Evolutionary conservation across 2,797 vertebrate genomes (phyloP).

Genomic region (Streptopelia turtur): DNA sequence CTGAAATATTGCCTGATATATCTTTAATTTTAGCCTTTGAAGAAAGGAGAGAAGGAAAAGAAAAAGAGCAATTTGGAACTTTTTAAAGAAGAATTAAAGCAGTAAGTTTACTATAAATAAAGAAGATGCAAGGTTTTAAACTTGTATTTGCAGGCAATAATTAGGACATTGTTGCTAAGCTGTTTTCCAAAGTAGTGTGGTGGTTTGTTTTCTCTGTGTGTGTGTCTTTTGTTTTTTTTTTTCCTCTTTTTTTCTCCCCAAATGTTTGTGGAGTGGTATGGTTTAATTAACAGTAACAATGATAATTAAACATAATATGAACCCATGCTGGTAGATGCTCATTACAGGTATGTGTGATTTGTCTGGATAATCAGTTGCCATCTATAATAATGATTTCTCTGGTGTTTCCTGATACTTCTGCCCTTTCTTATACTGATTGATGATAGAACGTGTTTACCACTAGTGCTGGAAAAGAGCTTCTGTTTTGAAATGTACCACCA

Average conservation of each 20-base stretch:
- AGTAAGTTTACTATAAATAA: conserved; percentile 82
- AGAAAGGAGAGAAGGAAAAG: conserved; percentile 97
- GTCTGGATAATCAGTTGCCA: not conserved
- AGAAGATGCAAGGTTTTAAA: not conserved
- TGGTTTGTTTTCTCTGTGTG: not conserved
- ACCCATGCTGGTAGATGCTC: not conserved
- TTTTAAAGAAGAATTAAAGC: conserved; percentile 99
- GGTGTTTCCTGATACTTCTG: not conserved
- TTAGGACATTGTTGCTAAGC: not conserved
- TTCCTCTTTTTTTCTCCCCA: not conserved
- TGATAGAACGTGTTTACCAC: not conserved
- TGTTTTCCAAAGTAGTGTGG: not conserved
- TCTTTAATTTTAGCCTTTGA: conserved; percentile 83
- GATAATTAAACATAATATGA: not conserved
- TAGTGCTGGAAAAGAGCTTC: not conserved
- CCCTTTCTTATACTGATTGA: not conserved
- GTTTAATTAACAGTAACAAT: not conserved
- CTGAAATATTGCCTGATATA: conserved; percentile 61
- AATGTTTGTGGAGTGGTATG: not conserved
- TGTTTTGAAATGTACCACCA: not conserved
- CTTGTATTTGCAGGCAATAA: not conserved
- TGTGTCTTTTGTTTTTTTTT: not conserved
- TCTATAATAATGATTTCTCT: not conserved
- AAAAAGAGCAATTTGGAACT: conserved; percentile 99
- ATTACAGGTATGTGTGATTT: not conserved